phyloP scores from a whole-genome alignment of 1,140 invertebrate genomes.

The Drosophila insularis region DNA sequence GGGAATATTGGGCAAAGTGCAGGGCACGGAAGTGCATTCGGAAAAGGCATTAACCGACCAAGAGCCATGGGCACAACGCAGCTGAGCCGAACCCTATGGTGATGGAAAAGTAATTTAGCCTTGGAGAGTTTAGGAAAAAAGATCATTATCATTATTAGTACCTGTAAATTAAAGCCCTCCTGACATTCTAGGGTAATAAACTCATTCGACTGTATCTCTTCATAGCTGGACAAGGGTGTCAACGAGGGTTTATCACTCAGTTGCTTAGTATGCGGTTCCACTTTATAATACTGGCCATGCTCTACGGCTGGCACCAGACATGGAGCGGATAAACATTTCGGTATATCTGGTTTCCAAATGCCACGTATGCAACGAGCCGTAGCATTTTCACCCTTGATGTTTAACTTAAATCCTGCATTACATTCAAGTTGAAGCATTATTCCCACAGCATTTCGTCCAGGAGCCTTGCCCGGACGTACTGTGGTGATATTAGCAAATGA shows the following conservation, averaged over 20 bases:
- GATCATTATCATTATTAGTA: conserved; percentile 7
- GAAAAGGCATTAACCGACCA: conserved; percentile 89
- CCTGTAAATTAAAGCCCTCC: conserved; percentile 79
- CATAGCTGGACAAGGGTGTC: conserved; percentile 71
- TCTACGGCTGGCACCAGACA: conserved; percentile 80
- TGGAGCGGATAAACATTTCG: conserved; percentile 87
- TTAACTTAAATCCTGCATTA: conserved; percentile 88
- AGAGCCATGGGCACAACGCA: conserved; percentile 90
- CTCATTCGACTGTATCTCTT: conserved; percentile 80
- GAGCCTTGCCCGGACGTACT: conserved; percentile 76
- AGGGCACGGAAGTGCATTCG: conserved; percentile 90
- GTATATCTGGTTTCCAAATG: conserved; percentile 91
- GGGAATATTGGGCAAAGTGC: conserved; percentile 87
- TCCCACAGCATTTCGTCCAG: conserved; percentile 84
- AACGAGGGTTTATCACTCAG: conserved; percentile 68
- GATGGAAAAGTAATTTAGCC: neutral
- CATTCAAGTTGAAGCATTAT: conserved; percentile 89
- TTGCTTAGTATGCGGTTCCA: conserved; percentile 71
- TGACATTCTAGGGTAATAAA: conserved; percentile 80
- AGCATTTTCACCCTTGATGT: conserved; percentile 87
- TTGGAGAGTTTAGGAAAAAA: neutral
- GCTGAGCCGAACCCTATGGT: conserved; percentile 85
- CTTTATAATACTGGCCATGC: conserved; percentile 78
- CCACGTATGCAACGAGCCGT: conserved; percentile 91
- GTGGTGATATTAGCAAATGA: conserved; percentile 75